Evolutionary conservation across 35 echinoderm and acorn worm genomes (phyloP), one percentile per base, ranked within the genome.

Genomic region (Diadema setosum): DNA sequence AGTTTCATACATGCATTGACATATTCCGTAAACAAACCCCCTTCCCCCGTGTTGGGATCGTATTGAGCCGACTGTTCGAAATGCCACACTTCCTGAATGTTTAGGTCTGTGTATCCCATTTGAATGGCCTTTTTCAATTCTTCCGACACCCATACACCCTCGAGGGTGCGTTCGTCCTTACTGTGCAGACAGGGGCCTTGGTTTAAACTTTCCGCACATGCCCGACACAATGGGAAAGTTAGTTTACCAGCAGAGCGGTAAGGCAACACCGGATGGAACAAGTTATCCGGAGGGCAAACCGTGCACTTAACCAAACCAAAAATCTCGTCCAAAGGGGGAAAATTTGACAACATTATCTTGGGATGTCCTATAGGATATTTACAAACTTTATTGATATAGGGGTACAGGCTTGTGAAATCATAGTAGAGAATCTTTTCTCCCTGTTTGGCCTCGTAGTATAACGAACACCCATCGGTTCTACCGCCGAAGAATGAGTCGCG

Each of bases 71-170:
- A 84, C 35, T 83, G n/a, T 5, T 91, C 78, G 75, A 88, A 96
- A 52, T 96, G 94, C 94, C 94, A 96, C 1, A 96, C 90, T 69
- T 92, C 89, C 4, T 64, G 15, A 18, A 84, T 57, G 21, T 92
- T 20, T 2, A 55, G 14, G 4, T 88, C 56, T 16, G 1, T 11
- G 67, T 96, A 96, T 0, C 94, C 89, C 42, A 61, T 83, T 33
- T 42, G 1, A 16, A 92, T 60, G 24, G 87, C 89, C 45, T 95
- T 91, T 87, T 82, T 27, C 5, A 95, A 18, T 70, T 90, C 87
- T 48, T 46, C 46, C 5, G 82, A 67, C 0, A 90, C 88, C 93
- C 93, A 95, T 25, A 74, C 80, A 0, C 93, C 93, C 11, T 17
- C 39, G 1, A 95, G 70, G 15, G 76, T 18, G 2, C 88, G 36